A percentile compares a stretch with the other conserved stretches of the same genome.
Conservation (phyloP, 1,140 invertebrate species). For the Polyergus mexicanus region DNA sequence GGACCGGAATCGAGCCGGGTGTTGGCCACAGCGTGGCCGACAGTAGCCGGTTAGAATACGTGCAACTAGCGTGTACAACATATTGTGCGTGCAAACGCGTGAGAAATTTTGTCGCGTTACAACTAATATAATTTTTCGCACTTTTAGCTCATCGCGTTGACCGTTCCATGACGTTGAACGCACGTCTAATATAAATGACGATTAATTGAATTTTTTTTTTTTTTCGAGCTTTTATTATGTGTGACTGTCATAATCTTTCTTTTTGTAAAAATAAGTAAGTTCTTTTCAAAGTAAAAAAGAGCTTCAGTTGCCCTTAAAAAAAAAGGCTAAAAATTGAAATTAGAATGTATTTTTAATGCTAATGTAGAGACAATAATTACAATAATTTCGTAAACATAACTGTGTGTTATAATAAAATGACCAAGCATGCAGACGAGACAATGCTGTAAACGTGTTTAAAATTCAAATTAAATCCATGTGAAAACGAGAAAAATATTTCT, state of each 20-base stretch:
- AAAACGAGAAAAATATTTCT: slow-evolving; percentile 1
- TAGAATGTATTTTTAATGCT: neutral
- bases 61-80: neutral
- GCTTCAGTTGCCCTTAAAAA: neutral
- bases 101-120: slow-evolving; percentile 32
- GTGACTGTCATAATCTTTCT: neutral
- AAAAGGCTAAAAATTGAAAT: neutral
- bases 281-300: neutral
- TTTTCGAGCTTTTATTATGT: neutral
- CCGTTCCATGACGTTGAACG: neutral
- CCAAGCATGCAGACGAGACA: no score
- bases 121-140: slow-evolving; percentile 10
- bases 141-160: neutral
- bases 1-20: slow-evolving; percentile 39
- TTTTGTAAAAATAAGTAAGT: neutral
- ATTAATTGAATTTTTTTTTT: neutral
- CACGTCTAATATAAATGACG: neutral
- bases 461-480: neutral
- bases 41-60: slow-evolving; percentile 11
- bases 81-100: neutral
- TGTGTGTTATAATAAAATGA: neutral
- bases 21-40: slow-evolving; percentile 4
- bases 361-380: neutral
- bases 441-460: no score
- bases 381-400: slow-evolving; percentile 2